Conservation (phyloP, 2,113 vertebrate genomes). For the Chionis minor region DNA sequence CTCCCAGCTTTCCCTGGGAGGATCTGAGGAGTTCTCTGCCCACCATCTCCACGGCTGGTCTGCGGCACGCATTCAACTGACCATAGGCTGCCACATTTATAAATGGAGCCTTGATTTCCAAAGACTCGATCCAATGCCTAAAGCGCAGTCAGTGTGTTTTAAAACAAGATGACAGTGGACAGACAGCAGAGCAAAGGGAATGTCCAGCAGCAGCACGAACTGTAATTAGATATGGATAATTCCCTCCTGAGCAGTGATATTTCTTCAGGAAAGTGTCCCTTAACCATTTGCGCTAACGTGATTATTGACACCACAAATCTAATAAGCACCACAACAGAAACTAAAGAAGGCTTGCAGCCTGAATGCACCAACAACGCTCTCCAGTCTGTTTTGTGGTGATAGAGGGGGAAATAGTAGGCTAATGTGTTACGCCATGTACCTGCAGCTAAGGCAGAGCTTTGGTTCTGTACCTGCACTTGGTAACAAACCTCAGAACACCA, state of each 20-base stretch:
- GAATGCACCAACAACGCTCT: not conserved
- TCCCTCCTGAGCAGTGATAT: not conserved
- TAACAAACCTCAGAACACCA: not conserved
- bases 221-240: constrained; percentile 19
- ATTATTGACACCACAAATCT: constrained; percentile 30
- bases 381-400: not conserved
- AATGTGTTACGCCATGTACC: not conserved
- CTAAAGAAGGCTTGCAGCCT: not conserved
- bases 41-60: accelerated
- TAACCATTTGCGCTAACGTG: not conserved
- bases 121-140: not conserved
- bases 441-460: not conserved
- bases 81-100: not conserved
- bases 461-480: not conserved
- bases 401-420: not conserved
- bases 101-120: not conserved
- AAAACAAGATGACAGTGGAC: not conserved
- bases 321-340: not conserved
- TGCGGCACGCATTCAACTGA: not conserved
- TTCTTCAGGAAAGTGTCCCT: not conserved
- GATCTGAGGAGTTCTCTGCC: not conserved
- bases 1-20: accelerated
- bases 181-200: not conserved
- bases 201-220: constrained; percentile 8
- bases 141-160: not conserved